These are phyloP conservation scores for Mellilla xanthometata DNA, from an alignment of 2,888 invertebrate genomes.

Conservation along the genomic window DNA sequence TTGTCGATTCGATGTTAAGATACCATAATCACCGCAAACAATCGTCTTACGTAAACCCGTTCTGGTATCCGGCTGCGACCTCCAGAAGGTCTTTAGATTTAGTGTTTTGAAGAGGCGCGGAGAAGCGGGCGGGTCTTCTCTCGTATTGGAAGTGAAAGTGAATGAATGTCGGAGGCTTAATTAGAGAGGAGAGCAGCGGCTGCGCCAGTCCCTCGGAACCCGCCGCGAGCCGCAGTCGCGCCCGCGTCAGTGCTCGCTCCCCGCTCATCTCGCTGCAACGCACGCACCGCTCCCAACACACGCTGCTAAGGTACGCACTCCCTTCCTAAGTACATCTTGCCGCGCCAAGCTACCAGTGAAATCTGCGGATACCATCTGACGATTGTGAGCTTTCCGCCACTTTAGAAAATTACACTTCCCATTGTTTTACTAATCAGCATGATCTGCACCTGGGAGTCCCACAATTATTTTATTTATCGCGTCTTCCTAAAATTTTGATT, in stretches of 20 bases:
- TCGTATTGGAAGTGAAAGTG: constrained; percentile 81
- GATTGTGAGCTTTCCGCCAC: constrained; percentile 26
- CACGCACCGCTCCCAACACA: constrained; percentile 56
- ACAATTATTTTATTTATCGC: constrained; percentile 13
- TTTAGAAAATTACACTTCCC: constrained; percentile 15
- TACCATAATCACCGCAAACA: constrained; percentile 31
- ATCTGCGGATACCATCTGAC: constrained; percentile 16
- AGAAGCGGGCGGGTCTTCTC: constrained; percentile 68
- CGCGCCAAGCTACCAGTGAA: constrained; percentile 26
- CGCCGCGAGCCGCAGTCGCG: constrained; percentile 67
- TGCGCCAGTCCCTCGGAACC: constrained; percentile 73
- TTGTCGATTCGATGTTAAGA: constrained; percentile 26
- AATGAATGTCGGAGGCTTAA: constrained; percentile 81
- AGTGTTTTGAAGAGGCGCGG: constrained; percentile 59
- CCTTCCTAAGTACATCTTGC: too few relatives aligned
- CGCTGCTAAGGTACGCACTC: too few relatives aligned
- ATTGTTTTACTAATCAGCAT: constrained; percentile 19
- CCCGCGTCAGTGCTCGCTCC: constrained; percentile 40
- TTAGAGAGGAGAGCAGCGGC: constrained; percentile 77
- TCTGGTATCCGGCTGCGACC: constrained; percentile 72
- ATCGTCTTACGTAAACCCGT: constrained; percentile 50
- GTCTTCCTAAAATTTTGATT: constrained; percentile 8
- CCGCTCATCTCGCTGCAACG: constrained; percentile 27
- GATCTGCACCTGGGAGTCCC: constrained; percentile 14
- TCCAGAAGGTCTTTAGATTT: constrained; percentile 73